Conservation (phyloP, 2,113 vertebrate species). For the Lucifuga dentata region DNA sequence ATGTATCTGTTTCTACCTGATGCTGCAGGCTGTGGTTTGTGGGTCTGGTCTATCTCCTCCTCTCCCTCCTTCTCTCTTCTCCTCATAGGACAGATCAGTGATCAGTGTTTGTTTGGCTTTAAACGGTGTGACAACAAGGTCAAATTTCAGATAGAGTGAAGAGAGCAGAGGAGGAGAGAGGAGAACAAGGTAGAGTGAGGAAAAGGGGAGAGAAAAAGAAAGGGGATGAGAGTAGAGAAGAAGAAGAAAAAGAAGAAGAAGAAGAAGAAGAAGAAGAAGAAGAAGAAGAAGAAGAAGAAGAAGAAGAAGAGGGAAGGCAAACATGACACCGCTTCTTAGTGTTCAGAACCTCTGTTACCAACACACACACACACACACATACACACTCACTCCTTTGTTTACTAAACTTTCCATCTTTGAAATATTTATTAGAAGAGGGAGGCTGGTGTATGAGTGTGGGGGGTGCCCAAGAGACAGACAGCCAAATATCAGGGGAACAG, state of each 20-base stretch:
- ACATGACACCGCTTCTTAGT: slow-evolving; percentile 67
- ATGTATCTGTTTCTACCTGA: slow-evolving; percentile 4
- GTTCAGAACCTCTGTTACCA: too few relatives aligned
- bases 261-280: too few relatives aligned
- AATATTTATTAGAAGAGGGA: slow-evolving; percentile 53
- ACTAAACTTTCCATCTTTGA: slow-evolving; percentile 71
- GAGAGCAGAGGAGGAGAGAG: background rate
- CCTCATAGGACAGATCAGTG: slow-evolving; percentile 35
- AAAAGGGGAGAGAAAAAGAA: slow-evolving; percentile 1
- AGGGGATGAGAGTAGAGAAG: slow-evolving; percentile 9
- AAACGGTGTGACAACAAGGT: slow-evolving; percentile 42
- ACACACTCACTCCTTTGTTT: slow-evolving; percentile 57
- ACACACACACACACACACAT: slow-evolving; percentile 14
- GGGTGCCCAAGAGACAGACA: slow-evolving; percentile 55
- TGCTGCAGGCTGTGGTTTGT: slow-evolving; percentile 31
- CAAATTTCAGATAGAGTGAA: slow-evolving; percentile 35
- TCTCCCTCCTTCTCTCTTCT: background rate
- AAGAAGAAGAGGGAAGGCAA: too few relatives aligned
- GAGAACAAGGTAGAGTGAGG: background rate
- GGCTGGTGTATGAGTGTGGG: slow-evolving; percentile 24
- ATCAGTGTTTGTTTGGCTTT: slow-evolving; percentile 53
- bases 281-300: too few relatives aligned
- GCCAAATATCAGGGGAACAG: slow-evolving; percentile 47
- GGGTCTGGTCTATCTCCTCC: background rate
- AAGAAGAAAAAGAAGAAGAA: too few relatives aligned